These are phyloP conservation scores for Siniperca chuatsi DNA, from an alignment of 2,113 vertebrate genomes.

Conservation along the genomic window DNA sequence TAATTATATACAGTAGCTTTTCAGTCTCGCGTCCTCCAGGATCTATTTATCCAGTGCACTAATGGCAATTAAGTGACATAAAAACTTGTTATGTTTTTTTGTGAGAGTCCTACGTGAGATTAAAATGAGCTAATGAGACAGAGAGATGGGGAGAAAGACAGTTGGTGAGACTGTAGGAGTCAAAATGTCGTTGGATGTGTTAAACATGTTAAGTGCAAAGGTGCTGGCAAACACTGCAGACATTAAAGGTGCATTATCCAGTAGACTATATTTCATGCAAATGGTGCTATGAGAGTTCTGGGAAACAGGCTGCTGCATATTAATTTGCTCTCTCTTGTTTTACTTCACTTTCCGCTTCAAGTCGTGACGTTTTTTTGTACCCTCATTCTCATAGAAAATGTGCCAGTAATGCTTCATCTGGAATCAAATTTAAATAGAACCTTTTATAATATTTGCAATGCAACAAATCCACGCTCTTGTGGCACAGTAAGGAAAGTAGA, in stretches of 20 bases:
- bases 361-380: background rate
- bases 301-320: slow-evolving; percentile 29
- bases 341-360: slow-evolving; percentile 21
- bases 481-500: slow-evolving; percentile 19
- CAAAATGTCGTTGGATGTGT: slow-evolving; percentile 13
- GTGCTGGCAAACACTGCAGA: slow-evolving; percentile 32
- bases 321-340: slow-evolving; percentile 24
- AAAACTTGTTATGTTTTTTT: slow-evolving; percentile 31
- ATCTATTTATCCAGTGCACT: slow-evolving; percentile 43
- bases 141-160: background rate
- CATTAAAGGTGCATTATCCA: slow-evolving; percentile 21
- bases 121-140: slow-evolving; percentile 31
- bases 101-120: slow-evolving; percentile 14
- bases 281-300: slow-evolving; percentile 2
- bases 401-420: slow-evolving; percentile 26
- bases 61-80: slow-evolving; percentile 47
- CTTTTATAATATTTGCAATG: slow-evolving; percentile 49
- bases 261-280: slow-evolving; percentile 18
- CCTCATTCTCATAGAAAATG: slow-evolving; percentile 30
- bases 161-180: slow-evolving; percentile 30
- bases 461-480: slow-evolving; percentile 27
- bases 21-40: slow-evolving; percentile 7
- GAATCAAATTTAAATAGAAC: slow-evolving; percentile 44
- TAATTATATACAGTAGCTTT: slow-evolving; percentile 45
- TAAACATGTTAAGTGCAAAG: slow-evolving; percentile 34